These are phyloP conservation scores for Sorex araneus DNA, from an alignment of 2,113 vertebrate species.

Conservation along the genomic window DNA sequence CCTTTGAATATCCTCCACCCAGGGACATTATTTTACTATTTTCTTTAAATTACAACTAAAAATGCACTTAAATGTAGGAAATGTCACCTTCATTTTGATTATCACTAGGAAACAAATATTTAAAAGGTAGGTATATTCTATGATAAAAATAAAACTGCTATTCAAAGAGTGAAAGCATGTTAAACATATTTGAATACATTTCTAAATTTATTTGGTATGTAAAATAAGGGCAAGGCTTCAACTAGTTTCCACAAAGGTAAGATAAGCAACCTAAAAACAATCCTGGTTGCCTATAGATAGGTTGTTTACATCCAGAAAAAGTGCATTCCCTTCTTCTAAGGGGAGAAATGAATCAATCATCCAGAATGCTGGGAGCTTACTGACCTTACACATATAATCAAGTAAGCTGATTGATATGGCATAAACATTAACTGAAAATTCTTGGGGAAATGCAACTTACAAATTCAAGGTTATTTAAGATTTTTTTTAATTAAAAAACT, in stretches of 20 bases:
- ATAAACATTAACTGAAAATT: background rate
- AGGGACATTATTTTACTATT: background rate
- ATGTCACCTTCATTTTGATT: background rate
- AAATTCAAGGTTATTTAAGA: slow-evolving; percentile 18
- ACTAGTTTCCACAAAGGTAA: background rate
- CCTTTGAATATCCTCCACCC: no score
- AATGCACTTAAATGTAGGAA: background rate
- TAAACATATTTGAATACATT: background rate
- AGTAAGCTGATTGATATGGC: background rate
- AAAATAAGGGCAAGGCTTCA: background rate
- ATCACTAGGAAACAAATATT: background rate
- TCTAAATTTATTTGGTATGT: background rate
- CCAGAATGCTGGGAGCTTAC: background rate
- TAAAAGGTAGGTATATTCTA: slow-evolving; percentile 19
- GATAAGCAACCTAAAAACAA: background rate
- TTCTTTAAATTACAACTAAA: slow-evolving; percentile 12
- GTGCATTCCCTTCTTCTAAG: background rate
- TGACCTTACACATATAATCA: background rate
- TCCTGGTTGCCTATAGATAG: background rate
- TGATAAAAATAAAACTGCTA: background rate
- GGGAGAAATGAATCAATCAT: background rate
- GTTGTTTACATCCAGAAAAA: background rate
- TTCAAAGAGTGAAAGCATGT: slow-evolving; percentile 44
- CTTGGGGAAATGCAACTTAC: background rate
- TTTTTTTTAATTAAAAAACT: background rate